These are phyloP conservation scores for Dasypogon diadema DNA, from an alignment of 2,888 invertebrate genomes.

Conservation along the genomic window DNA sequence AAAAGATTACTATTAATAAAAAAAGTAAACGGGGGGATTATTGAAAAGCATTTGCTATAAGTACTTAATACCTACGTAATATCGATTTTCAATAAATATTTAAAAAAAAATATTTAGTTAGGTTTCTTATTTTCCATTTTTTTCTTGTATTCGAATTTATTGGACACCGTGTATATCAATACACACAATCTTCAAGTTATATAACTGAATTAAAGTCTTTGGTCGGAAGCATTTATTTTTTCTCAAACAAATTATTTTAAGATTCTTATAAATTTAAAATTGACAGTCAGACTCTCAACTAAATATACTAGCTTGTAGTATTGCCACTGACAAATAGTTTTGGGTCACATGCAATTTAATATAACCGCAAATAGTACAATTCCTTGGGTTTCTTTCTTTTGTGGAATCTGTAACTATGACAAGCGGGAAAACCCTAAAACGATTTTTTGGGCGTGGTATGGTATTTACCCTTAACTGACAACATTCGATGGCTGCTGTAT, in stretches of 20 bases:
- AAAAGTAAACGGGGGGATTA: no score
- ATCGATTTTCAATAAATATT: no score
- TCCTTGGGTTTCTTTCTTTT: background rate
- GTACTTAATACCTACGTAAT: no score
- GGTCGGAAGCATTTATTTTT: no score
- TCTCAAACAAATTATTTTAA: background rate
- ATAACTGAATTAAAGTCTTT: no score
- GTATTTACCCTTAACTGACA: conserved; percentile 14
- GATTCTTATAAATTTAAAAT: conserved; percentile 24
- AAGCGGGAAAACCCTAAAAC: background rate
- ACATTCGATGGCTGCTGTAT: conserved; percentile 23
- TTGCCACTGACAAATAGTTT: conserved; percentile 29
- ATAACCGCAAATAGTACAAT: background rate
- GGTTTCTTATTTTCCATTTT: no score
- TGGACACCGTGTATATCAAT: no score
- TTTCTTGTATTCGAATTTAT: no score
- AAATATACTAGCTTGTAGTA: background rate
- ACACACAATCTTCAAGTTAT: no score
- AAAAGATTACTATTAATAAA: no score
- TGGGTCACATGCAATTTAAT: conserved; percentile 34
- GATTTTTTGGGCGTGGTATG: conserved; percentile 32
- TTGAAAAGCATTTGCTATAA: no score
- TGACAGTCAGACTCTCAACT: conserved; percentile 8
- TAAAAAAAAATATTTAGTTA: no score
- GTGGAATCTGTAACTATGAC: background rate